phyloP scores from a whole-genome alignment of 35 echinoderm and acorn worm genomes.

The Ophioderma brevispina region DNA sequence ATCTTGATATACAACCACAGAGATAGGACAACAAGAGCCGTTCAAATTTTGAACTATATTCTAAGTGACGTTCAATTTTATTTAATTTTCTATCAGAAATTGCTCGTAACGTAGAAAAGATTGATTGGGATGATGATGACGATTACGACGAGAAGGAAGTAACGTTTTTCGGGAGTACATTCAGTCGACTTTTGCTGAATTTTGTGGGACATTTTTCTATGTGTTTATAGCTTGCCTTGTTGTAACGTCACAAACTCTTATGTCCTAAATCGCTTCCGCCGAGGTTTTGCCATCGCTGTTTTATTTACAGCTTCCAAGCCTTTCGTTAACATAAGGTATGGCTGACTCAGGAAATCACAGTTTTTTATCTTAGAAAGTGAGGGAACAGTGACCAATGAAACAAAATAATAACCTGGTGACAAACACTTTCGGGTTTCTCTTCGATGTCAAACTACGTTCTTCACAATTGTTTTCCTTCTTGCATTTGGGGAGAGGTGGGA shows the following conservation, averaged over 20 bases:
- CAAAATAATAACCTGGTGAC: too few relatives aligned
- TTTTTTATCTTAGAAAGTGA: too few relatives aligned
- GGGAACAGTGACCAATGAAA: too few relatives aligned
- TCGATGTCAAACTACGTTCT: too few relatives aligned
- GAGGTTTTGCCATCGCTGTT: constrained; percentile 74
- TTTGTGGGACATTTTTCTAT: constrained; percentile 73
- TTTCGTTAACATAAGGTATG: constrained; percentile 88
- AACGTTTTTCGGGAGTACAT: constrained; percentile 83
- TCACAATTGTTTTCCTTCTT: too few relatives aligned
- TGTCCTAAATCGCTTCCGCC: constrained; percentile 81
- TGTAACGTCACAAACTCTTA: constrained; percentile 65
- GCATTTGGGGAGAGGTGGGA: too few relatives aligned
- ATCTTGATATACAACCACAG: neutral
- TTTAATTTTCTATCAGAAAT: neutral
- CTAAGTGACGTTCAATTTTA: neutral
- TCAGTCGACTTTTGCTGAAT: constrained; percentile 90
- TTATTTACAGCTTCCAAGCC: constrained; percentile 83
- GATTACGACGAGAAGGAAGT: constrained; percentile 33
- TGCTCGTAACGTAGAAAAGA: neutral
- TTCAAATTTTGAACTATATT: too few relatives aligned
- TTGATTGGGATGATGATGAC: constrained; percentile 41
- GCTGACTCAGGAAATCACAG: too few relatives aligned
- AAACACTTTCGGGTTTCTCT: too few relatives aligned
- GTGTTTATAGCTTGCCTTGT: constrained; percentile 86
- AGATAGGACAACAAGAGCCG: too few relatives aligned